Conservation (phyloP, 2,888 invertebrate species). For the Prenolepis imparis region DNA sequence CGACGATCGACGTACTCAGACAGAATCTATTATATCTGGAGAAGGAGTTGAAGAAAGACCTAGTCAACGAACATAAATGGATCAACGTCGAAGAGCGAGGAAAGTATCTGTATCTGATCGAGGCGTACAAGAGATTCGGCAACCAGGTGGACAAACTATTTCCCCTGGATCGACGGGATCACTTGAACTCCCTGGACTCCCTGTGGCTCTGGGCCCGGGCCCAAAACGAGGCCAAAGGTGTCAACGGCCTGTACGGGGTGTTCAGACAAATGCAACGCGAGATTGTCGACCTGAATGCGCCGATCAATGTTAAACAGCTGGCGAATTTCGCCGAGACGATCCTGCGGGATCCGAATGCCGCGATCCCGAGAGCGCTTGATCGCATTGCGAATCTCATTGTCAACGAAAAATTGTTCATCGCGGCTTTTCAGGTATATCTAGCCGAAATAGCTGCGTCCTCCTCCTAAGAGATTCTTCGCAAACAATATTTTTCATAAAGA, state of each 20-base stretch:
- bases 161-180: slow-evolving; percentile 64
- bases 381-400: slow-evolving; percentile 89
- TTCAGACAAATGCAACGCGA: slow-evolving; percentile 89
- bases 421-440: slow-evolving; percentile 89
- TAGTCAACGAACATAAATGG: slow-evolving; percentile 80
- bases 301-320: slow-evolving; percentile 87
- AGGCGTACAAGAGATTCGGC: slow-evolving; percentile 88
- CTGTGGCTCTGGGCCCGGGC: slow-evolving; percentile 90
- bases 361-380: slow-evolving; percentile 88
- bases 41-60: slow-evolving; percentile 86
- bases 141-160: slow-evolving; percentile 86
- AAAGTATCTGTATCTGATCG: slow-evolving; percentile 88
- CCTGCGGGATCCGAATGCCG: slow-evolving; percentile 89
- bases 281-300: slow-evolving; percentile 80
- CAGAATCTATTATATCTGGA: slow-evolving; percentile 89
- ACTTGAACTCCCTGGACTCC: slow-evolving; percentile 82
- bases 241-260: slow-evolving; percentile 90
- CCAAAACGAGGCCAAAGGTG: slow-evolving; percentile 88
- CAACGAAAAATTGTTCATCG: slow-evolving; percentile 90
- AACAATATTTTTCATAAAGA: not conserved
- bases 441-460: too few relatives aligned
- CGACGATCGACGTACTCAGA: slow-evolving; percentile 89
- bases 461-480: not conserved
- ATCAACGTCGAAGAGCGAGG: slow-evolving; percentile 51
- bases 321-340: slow-evolving; percentile 90